phyloP scores from a whole-genome alignment of 2,888 invertebrate species.

The Drosophila mercatorum region DNA sequence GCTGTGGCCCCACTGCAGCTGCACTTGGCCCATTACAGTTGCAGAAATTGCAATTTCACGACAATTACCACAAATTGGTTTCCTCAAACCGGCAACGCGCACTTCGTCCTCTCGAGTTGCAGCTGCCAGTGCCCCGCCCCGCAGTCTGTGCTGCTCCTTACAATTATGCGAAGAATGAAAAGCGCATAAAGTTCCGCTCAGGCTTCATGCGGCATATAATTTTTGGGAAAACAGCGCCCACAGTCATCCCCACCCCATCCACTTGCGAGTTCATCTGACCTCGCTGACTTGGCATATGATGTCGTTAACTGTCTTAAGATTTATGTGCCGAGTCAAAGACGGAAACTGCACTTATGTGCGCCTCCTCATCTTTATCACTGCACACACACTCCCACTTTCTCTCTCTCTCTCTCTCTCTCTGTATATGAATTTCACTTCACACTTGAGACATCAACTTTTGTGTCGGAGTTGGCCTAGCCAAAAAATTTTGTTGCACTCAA shows the following conservation, averaged over 20 bases:
- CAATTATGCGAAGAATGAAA: slow-evolving; percentile 70
- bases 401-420: not conserved
- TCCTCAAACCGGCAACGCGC: slow-evolving; percentile 69
- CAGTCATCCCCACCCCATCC: not conserved
- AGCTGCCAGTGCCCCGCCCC: not conserved
- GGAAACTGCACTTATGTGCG: slow-evolving; percentile 72
- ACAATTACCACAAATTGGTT: slow-evolving; percentile 81
- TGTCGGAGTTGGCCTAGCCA: slow-evolving; percentile 50
- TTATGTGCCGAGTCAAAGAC: slow-evolving; percentile 72
- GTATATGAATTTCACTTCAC: slow-evolving; percentile 61
- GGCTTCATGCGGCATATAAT: slow-evolving; percentile 57
- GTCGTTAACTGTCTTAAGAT: slow-evolving; percentile 78
- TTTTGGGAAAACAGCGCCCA: slow-evolving; percentile 46
- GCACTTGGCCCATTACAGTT: slow-evolving; percentile 68
- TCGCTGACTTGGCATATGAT: slow-evolving; percentile 64
- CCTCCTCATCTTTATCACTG: slow-evolving; percentile 5
- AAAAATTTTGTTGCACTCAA: not conserved
- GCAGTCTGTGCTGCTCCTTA: slow-evolving; percentile 31
- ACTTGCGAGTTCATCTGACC: slow-evolving; percentile 30
- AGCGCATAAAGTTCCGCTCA: slow-evolving; percentile 54
- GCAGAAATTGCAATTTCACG: slow-evolving; percentile 79
- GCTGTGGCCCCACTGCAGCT: slow-evolving; percentile 29
- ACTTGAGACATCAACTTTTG: slow-evolving; percentile 76
- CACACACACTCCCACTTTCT: not conserved
- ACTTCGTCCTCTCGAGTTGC: slow-evolving; percentile 49